Evolutionary conservation across 2,113 vertebrate species (phyloP).

Genomic region (Pipra filicauda): DNA sequence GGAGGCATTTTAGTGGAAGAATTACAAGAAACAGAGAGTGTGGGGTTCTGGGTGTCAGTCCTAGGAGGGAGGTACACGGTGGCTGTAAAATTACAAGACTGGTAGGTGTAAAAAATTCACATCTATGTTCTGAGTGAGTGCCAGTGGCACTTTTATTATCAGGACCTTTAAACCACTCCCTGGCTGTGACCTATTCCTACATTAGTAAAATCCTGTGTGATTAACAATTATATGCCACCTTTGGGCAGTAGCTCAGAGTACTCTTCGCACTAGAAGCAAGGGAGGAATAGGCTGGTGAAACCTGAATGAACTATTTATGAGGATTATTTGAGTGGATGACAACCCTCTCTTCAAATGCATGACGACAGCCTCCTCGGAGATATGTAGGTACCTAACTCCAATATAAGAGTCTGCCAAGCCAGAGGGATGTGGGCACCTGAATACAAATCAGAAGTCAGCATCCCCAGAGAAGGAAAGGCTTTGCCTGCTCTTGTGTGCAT

Average conservation of each 20-base stretch:
- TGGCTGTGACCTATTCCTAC: background rate
- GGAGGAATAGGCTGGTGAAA: background rate
- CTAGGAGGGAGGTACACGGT: background rate
- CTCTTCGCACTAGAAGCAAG: background rate
- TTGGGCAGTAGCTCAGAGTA: background rate
- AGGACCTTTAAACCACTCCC: background rate
- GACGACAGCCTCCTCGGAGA: background rate
- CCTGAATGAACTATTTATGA: background rate
- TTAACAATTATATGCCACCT: background rate
- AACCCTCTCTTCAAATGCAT: background rate
- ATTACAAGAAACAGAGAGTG: background rate
- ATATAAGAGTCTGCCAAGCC: background rate
- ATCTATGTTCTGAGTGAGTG: background rate
- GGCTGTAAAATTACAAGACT: background rate
- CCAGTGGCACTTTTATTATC: background rate
- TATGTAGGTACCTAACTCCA: background rate
- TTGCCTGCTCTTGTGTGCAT: background rate
- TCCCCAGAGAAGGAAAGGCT: background rate
- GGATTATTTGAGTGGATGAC: background rate
- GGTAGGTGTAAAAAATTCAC: background rate
- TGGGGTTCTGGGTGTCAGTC: accelerated
- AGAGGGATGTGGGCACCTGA: background rate
- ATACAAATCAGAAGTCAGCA: background rate
- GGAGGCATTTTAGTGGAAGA: background rate
- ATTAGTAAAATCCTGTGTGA: background rate